Evolutionary conservation across 2,888 invertebrate species (phyloP).

Genomic region (Pristionchus arcanus): DNA sequence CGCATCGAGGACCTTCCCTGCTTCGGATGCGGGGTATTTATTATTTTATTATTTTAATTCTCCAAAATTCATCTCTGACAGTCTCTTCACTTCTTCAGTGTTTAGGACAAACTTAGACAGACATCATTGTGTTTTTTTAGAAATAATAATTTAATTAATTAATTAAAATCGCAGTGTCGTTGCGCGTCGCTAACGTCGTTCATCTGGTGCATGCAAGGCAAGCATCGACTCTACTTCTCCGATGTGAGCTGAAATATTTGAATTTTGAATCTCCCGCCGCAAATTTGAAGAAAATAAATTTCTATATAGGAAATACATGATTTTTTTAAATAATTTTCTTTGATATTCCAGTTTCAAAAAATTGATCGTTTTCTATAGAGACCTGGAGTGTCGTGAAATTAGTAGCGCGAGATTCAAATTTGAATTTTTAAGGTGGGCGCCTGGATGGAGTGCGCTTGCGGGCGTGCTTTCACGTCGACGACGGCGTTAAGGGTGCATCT

Average conservation of each 20-base stretch:
- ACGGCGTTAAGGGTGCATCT: not conserved
- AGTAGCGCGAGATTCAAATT: slow-evolving; percentile 9
- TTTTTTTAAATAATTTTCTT: not conserved
- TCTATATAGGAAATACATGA: not conserved
- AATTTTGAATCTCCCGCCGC: not conserved
- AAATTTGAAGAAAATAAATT: not conserved
- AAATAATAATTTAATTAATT: not conserved
- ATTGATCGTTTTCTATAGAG: not conserved
- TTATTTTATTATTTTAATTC: not conserved
- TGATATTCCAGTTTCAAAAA: not conserved
- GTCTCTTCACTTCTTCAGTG: not conserved
- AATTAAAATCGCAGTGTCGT: not conserved
- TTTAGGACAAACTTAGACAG: not conserved
- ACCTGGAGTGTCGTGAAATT: not conserved
- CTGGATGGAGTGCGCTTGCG: slow-evolving; percentile 15
- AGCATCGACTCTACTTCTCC: not conserved
- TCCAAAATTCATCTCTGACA: not conserved
- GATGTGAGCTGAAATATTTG: not conserved
- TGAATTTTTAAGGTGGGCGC: not conserved
- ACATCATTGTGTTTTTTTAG: no score
- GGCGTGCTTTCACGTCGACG: not conserved
- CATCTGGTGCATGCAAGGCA: not conserved
- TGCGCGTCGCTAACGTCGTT: not conserved
- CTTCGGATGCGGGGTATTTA: not conserved
- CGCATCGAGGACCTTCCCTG: not conserved